These are phyloP conservation scores for Furcifer pardalis DNA, from an alignment of 2,797 vertebrate species.

Conservation along the genomic window DNA sequence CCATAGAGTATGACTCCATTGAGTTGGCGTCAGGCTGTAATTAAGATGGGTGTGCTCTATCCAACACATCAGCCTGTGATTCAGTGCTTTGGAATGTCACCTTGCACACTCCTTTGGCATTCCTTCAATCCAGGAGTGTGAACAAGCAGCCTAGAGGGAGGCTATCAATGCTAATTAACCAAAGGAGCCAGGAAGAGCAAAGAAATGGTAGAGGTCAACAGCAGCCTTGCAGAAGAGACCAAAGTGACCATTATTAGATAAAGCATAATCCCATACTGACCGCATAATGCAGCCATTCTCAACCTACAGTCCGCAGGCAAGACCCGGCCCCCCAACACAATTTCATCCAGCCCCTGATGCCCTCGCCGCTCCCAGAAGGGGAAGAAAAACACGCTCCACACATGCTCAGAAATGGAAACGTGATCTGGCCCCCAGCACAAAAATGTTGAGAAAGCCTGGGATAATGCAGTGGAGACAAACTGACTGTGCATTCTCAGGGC, in stretches of 20 bases:
- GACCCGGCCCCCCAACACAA: no score
- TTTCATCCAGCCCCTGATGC: no score
- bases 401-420: no score
- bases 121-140: conserved; percentile 21
- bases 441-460: no score
- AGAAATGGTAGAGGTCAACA: background rate
- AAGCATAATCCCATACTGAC: background rate
- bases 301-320: no score
- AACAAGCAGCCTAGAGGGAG: background rate
- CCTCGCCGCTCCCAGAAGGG: no score
- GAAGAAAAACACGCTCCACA: no score
- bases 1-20: background rate
- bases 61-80: background rate
- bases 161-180: fast-evolving
- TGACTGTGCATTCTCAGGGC: background rate
- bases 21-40: conserved; percentile 13
- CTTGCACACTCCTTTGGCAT: fast-evolving
- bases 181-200: conserved; percentile 3
- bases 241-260: background rate
- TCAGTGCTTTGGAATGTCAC: conserved; percentile 19
- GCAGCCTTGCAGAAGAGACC: background rate
- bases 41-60: conserved; percentile 16
- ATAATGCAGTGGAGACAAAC: no score
- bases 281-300: conserved; percentile 31
- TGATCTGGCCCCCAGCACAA: no score